Percentiles rank a stretch among this genome's conserved stretches.
phyloP scores from a whole-genome alignment of 2,113 vertebrate species.

The Climacteris rufus region DNA sequence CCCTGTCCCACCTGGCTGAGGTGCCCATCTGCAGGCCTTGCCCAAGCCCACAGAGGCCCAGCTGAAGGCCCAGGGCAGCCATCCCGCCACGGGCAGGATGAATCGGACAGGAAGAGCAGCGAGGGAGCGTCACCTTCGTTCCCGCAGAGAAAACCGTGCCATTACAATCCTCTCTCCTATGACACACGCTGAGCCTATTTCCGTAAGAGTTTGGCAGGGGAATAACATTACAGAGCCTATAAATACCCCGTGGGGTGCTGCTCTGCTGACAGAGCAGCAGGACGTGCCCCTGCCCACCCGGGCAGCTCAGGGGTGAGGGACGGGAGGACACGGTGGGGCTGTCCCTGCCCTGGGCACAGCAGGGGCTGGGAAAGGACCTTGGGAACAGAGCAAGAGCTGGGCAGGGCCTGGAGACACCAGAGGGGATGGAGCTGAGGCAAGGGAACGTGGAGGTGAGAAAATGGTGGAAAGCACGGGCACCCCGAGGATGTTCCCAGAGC shows the following conservation, averaged over 20 bases:
- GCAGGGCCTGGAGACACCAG: too few species aligned
- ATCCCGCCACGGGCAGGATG: not conserved
- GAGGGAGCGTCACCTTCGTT: not conserved
- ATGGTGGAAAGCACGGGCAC: not conserved
- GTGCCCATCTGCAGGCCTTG: not conserved
- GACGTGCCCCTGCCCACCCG: not conserved
- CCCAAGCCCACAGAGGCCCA: accelerated
- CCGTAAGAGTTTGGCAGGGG: conserved; percentile 49
- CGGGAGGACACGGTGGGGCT: not conserved
- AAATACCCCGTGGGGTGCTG: conserved; percentile 41
- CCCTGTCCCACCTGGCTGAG: not conserved
- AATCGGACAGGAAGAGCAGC: not conserved
- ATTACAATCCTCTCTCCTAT: conserved; percentile 48
- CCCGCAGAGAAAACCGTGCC: not conserved
- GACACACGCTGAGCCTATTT: conserved; percentile 57
- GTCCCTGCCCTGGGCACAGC: not conserved
- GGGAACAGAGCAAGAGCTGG: not conserved
- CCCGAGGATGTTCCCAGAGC: not conserved
- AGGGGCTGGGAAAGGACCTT: accelerated
- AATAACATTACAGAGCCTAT: conserved; percentile 47
- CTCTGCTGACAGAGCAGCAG: not conserved
- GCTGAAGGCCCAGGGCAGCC: not conserved
- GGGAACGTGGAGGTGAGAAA: not conserved
- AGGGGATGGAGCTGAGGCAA: accelerated
- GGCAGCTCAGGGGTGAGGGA: not conserved